A percentile compares a stretch with the other conserved stretches of the same genome.
These are phyloP conservation scores for Helogale parvula DNA, from an alignment of 2,113 vertebrate species.

Conservation along the genomic window DNA sequence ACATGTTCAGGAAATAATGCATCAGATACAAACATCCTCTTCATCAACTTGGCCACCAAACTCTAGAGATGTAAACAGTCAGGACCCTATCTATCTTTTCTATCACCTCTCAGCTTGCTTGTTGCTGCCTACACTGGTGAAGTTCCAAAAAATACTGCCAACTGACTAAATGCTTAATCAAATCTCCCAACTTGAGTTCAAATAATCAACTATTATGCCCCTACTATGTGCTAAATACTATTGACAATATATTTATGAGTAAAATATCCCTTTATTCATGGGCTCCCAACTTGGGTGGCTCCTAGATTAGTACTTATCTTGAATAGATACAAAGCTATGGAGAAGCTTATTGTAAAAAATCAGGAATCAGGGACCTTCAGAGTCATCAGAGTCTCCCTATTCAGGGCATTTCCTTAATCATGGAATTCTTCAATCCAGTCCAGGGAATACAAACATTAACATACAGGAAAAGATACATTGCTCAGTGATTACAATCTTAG, in stretches of 20 bases:
- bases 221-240: not conserved
- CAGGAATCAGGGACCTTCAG: not conserved
- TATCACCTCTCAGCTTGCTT: not conserved
- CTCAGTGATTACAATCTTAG: not conserved
- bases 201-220: not conserved
- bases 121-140: not conserved
- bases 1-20: not conserved
- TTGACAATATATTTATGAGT: not conserved
- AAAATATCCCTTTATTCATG: not conserved
- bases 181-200: not conserved
- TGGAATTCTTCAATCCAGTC: not conserved
- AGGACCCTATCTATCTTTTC: not conserved
- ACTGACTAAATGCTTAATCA: not conserved
- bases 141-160: not conserved
- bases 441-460: not conserved
- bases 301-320: not conserved
- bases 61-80: not conserved
- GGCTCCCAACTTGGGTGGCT: not conserved
- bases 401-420: not conserved
- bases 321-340: not conserved
- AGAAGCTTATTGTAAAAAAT: not conserved
- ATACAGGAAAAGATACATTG: not conserved
- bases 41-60: not conserved
- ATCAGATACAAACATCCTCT: not conserved
- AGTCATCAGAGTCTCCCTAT: not conserved